These are phyloP conservation scores for Bergia puertoricense DNA, from an alignment of 92 coral and sea anemone genomes.

Conservation along the genomic window DNA sequence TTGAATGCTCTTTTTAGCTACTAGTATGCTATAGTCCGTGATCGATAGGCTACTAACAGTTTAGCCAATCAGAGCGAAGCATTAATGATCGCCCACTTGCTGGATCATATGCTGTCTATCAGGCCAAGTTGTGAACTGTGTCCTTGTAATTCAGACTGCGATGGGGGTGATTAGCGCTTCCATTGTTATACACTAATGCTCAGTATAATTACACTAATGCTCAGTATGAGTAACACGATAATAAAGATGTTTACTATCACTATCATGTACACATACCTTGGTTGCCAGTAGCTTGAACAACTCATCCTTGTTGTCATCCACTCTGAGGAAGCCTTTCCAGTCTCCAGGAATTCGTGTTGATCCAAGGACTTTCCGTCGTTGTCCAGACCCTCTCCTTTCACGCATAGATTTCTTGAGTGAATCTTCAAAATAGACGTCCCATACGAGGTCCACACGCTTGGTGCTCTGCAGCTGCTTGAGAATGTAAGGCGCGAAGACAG, in stretches of 20 bases:
- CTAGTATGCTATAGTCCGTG: no score
- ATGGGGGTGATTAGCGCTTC: slow-evolving; percentile 13
- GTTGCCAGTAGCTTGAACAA: slow-evolving; percentile 57
- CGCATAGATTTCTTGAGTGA: slow-evolving; percentile 67
- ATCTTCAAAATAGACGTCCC: slow-evolving; percentile 66
- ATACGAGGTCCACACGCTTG: slow-evolving; percentile 69
- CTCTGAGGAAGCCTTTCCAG: slow-evolving; percentile 75
- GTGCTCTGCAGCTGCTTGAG: slow-evolving; percentile 64
- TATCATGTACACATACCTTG: slow-evolving; percentile 32
- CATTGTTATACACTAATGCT: slow-evolving; percentile 34
- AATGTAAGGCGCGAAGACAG: slow-evolving; percentile 66
- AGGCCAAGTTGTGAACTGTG: no score
- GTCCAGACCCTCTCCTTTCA: slow-evolving; percentile 72
- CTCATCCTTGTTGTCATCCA: slow-evolving; percentile 61
- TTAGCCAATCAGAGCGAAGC: no score
- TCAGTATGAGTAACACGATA: no score
- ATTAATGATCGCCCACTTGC: no score
- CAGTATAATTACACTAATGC: slow-evolving; percentile 21
- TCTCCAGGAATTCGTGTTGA: slow-evolving; percentile 61
- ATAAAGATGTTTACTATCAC: no score
- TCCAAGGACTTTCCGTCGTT: slow-evolving; percentile 69
- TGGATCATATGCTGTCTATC: no score
- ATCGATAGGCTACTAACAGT: no score
- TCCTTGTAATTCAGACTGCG: slow-evolving; percentile 14
- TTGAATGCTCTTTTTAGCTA: no score